phyloP scores from a whole-genome alignment of 2,888 invertebrate genomes.

The Amphipyra tragopoginis region DNA sequence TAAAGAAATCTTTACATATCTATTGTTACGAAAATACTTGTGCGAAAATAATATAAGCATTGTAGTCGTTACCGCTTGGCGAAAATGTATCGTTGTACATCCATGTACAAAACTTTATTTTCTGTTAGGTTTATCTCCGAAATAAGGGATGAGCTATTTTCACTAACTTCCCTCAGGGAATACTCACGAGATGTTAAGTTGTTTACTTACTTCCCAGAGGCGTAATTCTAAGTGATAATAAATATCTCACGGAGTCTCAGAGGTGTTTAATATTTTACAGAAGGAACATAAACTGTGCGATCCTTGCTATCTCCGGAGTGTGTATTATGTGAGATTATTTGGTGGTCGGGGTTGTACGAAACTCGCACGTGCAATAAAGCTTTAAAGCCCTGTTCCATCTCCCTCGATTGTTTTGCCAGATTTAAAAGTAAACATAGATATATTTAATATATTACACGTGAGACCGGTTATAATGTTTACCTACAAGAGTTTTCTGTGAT shows the following conservation, averaged over 20 bases:
- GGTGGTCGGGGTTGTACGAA: not conserved
- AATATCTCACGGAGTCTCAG: slow-evolving; percentile 23
- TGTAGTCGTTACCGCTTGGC: too few species aligned
- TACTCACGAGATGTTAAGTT: slow-evolving; percentile 3
- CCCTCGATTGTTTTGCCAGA: slow-evolving; percentile 27
- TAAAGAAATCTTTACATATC: too few species aligned
- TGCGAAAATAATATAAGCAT: too few species aligned
- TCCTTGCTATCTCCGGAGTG: slow-evolving; percentile 1
- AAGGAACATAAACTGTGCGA: slow-evolving; percentile 15
- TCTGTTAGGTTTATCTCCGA: not conserved
- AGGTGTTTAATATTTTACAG: slow-evolving; percentile 39
- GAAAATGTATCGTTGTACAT: too few species aligned
- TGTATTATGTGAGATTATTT: slow-evolving; percentile 25
- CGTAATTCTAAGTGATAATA: slow-evolving; percentile 37
- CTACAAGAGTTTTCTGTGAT: too few species aligned
- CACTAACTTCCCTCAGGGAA: slow-evolving; percentile 21
- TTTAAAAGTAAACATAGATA: slow-evolving; percentile 20
- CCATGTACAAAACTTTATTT: not conserved
- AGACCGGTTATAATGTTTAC: too few species aligned
- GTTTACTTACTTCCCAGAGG: slow-evolving; percentile 7
- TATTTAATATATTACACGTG: too few species aligned
- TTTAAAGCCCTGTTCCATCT: slow-evolving; percentile 32
- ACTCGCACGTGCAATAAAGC: slow-evolving; percentile 22
- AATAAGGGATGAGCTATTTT: slow-evolving; percentile 6
- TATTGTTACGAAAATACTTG: too few species aligned